Base-by-base conservation (phyloP, 2,113 vertebrate species). In the Lamprotornis superbus region DNA sequence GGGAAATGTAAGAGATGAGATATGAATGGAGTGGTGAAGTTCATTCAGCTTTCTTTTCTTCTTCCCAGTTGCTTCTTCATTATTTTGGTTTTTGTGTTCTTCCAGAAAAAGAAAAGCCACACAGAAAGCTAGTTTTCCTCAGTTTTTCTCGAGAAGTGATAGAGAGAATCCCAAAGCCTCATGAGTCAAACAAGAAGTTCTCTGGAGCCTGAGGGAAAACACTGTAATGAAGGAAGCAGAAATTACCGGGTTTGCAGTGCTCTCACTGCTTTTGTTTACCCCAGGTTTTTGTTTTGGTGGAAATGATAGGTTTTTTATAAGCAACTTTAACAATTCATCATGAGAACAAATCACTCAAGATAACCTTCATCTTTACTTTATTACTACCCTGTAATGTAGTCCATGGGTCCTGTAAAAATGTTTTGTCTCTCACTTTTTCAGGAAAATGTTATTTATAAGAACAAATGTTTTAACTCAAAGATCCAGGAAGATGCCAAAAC, bases 271-370 rank as follows among this genome's bases (percentile, higher is more conserved):
- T 89, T 78, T 56, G 22, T 67, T 49, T 82, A 63, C 22, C 19
- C 55, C 46, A 20, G 16, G 19, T 71, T 70, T 83, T 78, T 79
- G 9, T n/a, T 87, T 89, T 52, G 10, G 35, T 84, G 44, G 68
- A 91, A 87, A 68, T 0, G 0, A 20, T 25, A 5, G 1, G 1
- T 0, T 49, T 89, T 79, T 55, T 80, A 30, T 28, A 56, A 82
- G 20, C 13, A 60, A 17, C 3, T 87, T 76, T 73, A 87, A 60
- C 5, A 82, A 53, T 35, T 89, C 15, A 17, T 75, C 16, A 64
- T 40, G 57, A 73, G 40, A 70, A 60, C 39, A 82, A 56, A 75
- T 60, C 16, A 60, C 15, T 56, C 21, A 56, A 68, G 30, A 19
- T 44, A 81, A 78, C 7, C 24, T 87, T 87, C 7, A n/a, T 12